These are phyloP conservation scores for Danio tinwini DNA, from an alignment of 2,797 vertebrate genomes.

Conservation along the genomic window DNA sequence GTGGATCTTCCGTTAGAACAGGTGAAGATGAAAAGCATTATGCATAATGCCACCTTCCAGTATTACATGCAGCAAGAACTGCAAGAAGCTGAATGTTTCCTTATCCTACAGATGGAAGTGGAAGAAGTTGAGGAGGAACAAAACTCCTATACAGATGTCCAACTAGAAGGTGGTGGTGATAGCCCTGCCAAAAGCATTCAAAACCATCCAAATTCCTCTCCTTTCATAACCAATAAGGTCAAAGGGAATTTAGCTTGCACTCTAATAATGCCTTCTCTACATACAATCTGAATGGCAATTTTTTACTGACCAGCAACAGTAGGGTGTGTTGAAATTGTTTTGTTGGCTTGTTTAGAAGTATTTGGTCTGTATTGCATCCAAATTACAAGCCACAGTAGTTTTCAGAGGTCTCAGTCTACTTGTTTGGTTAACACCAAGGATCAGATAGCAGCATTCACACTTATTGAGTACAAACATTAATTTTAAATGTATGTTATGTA, in stretches of 20 bases:
- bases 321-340: too few species aligned
- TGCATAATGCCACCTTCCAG: conserved; percentile 47
- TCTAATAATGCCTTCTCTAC: neutral
- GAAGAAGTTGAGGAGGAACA: conserved; percentile 72
- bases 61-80: conserved; percentile 46
- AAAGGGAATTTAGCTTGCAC: neutral
- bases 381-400: too few species aligned
- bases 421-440: too few species aligned
- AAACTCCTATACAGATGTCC: conserved; percentile 37
- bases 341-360: too few species aligned
- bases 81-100: conserved; percentile 49
- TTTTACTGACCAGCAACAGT: neutral
- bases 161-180: conserved; percentile 30
- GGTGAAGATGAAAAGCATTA: conserved; percentile 55
- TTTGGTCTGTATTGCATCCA: too few species aligned
- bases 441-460: too few species aligned
- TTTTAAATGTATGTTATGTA: too few species aligned
- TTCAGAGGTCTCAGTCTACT: too few species aligned
- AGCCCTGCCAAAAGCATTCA: conserved; percentile 54
- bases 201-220: conserved; percentile 49
- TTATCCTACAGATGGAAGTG: conserved; percentile 68
- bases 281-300: neutral
- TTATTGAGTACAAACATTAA: too few species aligned
- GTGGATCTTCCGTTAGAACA: conserved; percentile 77
- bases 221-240: conserved; percentile 55